Evolutionary conservation across 1,140 invertebrate genomes (phyloP).

Genomic region (Ganaspis sp.): DNA sequence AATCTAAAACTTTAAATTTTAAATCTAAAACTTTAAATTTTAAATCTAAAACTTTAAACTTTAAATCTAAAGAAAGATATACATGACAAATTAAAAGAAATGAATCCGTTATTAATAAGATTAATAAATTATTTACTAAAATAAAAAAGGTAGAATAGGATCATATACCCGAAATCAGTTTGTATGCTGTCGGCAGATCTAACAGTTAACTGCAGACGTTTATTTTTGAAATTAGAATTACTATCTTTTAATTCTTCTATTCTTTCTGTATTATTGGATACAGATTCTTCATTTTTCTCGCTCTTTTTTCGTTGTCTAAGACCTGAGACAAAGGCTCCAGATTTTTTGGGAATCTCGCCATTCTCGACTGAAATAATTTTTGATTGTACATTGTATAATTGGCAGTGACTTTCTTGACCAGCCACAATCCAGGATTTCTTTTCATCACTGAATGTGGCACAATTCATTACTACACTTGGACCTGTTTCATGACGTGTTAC

Average conservation of each 20-base stretch:
- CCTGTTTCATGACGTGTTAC: slow-evolving; percentile 92
- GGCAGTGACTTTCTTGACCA: slow-evolving; percentile 94
- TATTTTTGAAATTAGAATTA: slow-evolving; percentile 75
- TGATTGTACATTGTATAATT: slow-evolving; percentile 89
- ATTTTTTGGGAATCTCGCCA: slow-evolving; percentile 69
- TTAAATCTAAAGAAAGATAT: too few relatives aligned
- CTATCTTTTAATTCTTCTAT: slow-evolving; percentile 69
- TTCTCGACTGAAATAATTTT: slow-evolving; percentile 78
- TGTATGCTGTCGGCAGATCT: slow-evolving; percentile 86
- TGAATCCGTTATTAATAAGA: background rate
- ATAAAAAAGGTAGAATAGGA: background rate
- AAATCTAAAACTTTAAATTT: too few relatives aligned
- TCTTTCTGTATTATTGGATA: slow-evolving; percentile 70
- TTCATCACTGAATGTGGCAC: slow-evolving; percentile 82
- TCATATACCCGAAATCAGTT: slow-evolving; percentile 84
- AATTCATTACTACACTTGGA: slow-evolving; percentile 94
- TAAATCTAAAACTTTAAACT: too few relatives aligned
- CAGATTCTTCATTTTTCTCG: slow-evolving; percentile 70
- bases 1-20: too few relatives aligned
- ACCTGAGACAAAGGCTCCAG: slow-evolving; percentile 55
- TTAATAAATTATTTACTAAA: background rate
- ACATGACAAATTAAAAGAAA: too few relatives aligned
- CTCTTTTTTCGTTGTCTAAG: slow-evolving; percentile 70
- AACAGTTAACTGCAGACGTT: slow-evolving; percentile 84
- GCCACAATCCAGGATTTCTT: slow-evolving; percentile 88